phyloP scores from a whole-genome alignment of 2,797 vertebrate genomes.

The Crocodylus rhombifer region DNA sequence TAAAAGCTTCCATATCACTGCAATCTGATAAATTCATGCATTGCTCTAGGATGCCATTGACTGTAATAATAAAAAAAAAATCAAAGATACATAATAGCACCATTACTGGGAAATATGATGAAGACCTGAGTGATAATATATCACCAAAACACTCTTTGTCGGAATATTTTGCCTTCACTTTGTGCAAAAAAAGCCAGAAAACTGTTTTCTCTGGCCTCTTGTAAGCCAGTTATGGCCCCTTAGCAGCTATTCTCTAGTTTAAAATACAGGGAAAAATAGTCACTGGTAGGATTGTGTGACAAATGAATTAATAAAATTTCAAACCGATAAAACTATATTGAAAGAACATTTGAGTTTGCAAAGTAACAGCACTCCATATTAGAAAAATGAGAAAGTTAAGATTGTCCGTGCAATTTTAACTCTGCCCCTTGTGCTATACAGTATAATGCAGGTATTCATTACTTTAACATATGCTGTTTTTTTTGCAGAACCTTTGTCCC shows the following conservation, averaged over 20 bases:
- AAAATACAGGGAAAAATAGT: slow-evolving; percentile 60
- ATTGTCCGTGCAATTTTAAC: not conserved
- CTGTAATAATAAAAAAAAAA: slow-evolving; percentile 66
- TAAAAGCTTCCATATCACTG: slow-evolving; percentile 55
- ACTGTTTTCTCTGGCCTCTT: slow-evolving; percentile 34
- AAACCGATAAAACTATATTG: slow-evolving; percentile 1
- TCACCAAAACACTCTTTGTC: slow-evolving; percentile 44
- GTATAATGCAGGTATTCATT: not conserved
- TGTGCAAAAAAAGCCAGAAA: slow-evolving; percentile 44
- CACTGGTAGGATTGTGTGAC: slow-evolving; percentile 55
- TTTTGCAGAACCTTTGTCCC: not conserved
- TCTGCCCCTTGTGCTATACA: not conserved
- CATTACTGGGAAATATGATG: slow-evolving; percentile 43
- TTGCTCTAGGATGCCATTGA: slow-evolving; percentile 33
- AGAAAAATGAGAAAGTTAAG: not conserved
- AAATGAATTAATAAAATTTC: slow-evolving; percentile 67
- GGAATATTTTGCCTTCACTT: slow-evolving; percentile 56
- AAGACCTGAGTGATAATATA: slow-evolving; percentile 48
- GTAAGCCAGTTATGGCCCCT: slow-evolving; percentile 17
- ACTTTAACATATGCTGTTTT: not conserved
- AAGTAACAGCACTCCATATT: slow-evolving; percentile 3
- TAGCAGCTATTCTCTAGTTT: slow-evolving; percentile 25
- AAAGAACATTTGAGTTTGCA: slow-evolving; percentile 16
- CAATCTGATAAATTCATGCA: slow-evolving; percentile 46
- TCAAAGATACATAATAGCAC: slow-evolving; percentile 49